A percentile compares a stretch with the other conserved stretches of the same genome.
Evolutionary conservation across 2,888 invertebrate genomes (phyloP).

Genomic region (Drosophila dives): DNA sequence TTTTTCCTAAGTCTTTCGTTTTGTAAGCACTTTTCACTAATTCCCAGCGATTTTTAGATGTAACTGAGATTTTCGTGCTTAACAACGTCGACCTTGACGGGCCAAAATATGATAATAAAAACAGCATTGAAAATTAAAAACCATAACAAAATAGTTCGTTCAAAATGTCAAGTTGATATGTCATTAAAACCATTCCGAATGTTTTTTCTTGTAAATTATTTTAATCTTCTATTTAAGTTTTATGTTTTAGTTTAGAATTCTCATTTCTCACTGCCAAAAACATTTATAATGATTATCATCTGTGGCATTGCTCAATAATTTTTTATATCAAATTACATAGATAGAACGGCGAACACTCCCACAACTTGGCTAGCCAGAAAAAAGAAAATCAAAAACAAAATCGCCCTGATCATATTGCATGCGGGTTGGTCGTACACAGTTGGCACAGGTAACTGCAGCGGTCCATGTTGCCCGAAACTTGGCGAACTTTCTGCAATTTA

Average conservation of each 20-base stretch:
- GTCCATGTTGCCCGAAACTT: conserved; percentile 19
- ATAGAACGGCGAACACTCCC: conserved; percentile 42
- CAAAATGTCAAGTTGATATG: conserved; percentile 3
- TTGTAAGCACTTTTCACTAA: conserved; percentile 24
- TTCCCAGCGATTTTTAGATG: conserved; percentile 6
- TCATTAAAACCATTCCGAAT: not conserved
- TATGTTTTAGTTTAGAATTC: not conserved
- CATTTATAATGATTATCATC: not conserved
- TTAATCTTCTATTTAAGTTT: not conserved
- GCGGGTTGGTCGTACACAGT: conserved; percentile 29
- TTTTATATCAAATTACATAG: conserved; percentile 36
- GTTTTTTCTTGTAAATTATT: not conserved
- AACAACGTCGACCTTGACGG: conserved; percentile 41
- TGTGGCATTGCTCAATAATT: conserved; percentile 11
- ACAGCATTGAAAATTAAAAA: conserved; percentile 3
- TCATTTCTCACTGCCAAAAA: not conserved
- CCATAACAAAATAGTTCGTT: conserved; percentile 8
- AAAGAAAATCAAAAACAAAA: conserved; percentile 30
- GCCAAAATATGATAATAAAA: conserved; percentile 38
- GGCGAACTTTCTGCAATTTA: conserved; percentile 59
- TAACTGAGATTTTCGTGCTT: conserved; percentile 58
- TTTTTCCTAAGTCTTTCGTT: conserved; percentile 72
- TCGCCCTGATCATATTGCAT: conserved; percentile 54
- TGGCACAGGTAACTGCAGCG: conserved; percentile 37
- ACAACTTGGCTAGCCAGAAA: conserved; percentile 33